Evolutionary conservation across 2,113 vertebrate species (phyloP), one percentile per base, ranked within the genome.

Genomic region (Cygnus atratus): DNA sequence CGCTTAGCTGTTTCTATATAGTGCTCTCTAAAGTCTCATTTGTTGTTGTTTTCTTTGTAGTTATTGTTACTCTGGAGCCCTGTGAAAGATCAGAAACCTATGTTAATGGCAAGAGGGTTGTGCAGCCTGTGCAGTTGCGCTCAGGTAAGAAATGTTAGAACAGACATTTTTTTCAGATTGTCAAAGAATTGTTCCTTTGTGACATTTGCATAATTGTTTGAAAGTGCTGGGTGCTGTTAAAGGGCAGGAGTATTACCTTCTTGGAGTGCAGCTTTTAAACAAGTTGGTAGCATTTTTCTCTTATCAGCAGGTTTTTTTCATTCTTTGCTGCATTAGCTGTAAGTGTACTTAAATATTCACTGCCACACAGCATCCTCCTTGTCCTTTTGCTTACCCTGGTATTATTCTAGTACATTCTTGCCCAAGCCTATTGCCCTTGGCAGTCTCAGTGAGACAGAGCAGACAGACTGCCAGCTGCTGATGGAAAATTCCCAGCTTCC

Each of bases 51-150:
- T 82, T 93, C 41, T 63, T 96, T 50, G 24, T 95, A 99, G 99
- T 99, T 80, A 98, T 99, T 25, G 99, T 99, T 77, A 98, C 98
- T 73, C 90, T 99, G 95, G 99, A 99, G 91, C 99, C 99, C 43
- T 99, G 99, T 89, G 99, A 99, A 83, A 98, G 98, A 67, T 99
- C 99, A 1, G 99, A 99, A 97, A 99, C 99, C 2, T 99, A 99
- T 0, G 99, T 99, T 80, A 99, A 99, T 13, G 99, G 99, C 95
- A 99, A 99, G 93, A 98, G 99, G 55, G 99, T 99, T 52, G 97
- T 98, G 37, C 98, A 98, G 70, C 97, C 98, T 3, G 99, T 99
- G 82, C 99, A 99, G 95, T 87, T 99, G 41, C 99, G 99, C 75
- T 99, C 99, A 97, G 99, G 99, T 99, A 93, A 98, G 97, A 43